Evolutionary conservation across 2,888 invertebrate genomes (phyloP).

Genomic region (Hydroisotoma schaefferi): DNA sequence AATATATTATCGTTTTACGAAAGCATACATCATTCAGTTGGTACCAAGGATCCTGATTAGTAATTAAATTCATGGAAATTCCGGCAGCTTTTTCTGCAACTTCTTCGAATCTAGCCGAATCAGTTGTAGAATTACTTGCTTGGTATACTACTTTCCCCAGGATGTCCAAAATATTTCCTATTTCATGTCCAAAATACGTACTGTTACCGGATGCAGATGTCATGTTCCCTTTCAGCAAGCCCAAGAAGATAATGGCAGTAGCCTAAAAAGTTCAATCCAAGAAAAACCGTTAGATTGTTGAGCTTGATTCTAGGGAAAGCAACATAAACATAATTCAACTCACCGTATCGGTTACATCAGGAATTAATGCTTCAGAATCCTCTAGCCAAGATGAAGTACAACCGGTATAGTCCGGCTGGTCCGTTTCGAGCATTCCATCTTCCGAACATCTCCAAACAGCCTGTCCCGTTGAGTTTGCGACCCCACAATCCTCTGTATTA

Average conservation of each 20-base stretch:
- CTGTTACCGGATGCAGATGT: neutral
- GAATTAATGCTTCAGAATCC: conserved; percentile 20
- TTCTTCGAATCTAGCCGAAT: conserved; percentile 7
- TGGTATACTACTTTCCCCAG: conserved; percentile 17
- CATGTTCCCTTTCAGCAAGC: conserved; percentile 9
- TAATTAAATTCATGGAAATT: conserved; percentile 27
- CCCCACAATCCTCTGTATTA: conserved; percentile 13
- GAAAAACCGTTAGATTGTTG: neutral
- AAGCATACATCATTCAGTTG: conserved; percentile 23
- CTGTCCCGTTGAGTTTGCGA: neutral
- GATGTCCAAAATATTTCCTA: conserved; percentile 20
- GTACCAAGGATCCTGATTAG: conserved; percentile 34
- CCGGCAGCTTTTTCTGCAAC: conserved; percentile 26
- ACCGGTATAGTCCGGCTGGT: conserved; percentile 29
- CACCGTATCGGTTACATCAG: conserved; percentile 27
- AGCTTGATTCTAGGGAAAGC: neutral
- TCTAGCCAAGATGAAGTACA: conserved; percentile 39
- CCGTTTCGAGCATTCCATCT: conserved; percentile 26
- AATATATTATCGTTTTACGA: neutral
- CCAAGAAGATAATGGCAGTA: conserved; percentile 18
- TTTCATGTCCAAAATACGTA: conserved; percentile 45
- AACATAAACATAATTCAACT: neutral
- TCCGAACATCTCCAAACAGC: conserved; percentile 27
- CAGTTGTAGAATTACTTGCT: conserved; percentile 1
- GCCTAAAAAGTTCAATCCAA: conserved; percentile 19